Evolutionary conservation across 2,797 vertebrate genomes (phyloP), one percentile per base, ranked within the genome.

Genomic region (Alfaro cultratus): DNA sequence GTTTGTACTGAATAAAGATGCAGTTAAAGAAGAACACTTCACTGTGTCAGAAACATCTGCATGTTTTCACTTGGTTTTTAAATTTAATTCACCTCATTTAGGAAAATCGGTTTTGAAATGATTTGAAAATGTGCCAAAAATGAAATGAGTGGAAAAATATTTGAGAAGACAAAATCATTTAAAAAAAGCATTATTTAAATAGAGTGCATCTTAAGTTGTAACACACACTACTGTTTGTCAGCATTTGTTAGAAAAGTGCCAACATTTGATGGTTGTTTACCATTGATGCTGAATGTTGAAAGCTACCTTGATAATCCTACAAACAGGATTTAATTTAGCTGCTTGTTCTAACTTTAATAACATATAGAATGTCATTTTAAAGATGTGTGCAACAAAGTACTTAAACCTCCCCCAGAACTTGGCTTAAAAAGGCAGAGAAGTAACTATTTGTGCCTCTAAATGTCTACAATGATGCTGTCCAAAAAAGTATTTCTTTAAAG

Each of bases 211-310:
- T 34, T 16, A 16, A 34, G 21, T 64, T 36, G 34, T 36, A 21
- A 34, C 13, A 36, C 31, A 70, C 68, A 46, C 43, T n/a, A n/a
- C 43, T 21, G 43, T 16, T 9, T n/a, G 12, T 29, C 13, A 29
- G 43, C 68, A 26, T 57, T 83, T 82, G 68, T 67, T 81, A 60
- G 51, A 26, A 21, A 18, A 71, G 39, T n/a, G 23, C 23, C 80
- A 86, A 87, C 77, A 88, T 43, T 75, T 75, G 13, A 81, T 34
- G 49, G 82, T 82, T 82, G 86, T 92, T 92, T 91, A 91, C 88
- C 86, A 57, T 23, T 68, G 16, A 74, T 85, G 85, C 60, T 6
- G 39, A n/a, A n/a, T 43, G 23, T 26, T n/a, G 13, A 71, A 45
- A 71, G 26, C 23, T 71, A 36, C 18, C 18, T 67, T 10, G 68